phyloP scores from a whole-genome alignment of 2,888 invertebrate species.

The Machimus atricapillus region DNA sequence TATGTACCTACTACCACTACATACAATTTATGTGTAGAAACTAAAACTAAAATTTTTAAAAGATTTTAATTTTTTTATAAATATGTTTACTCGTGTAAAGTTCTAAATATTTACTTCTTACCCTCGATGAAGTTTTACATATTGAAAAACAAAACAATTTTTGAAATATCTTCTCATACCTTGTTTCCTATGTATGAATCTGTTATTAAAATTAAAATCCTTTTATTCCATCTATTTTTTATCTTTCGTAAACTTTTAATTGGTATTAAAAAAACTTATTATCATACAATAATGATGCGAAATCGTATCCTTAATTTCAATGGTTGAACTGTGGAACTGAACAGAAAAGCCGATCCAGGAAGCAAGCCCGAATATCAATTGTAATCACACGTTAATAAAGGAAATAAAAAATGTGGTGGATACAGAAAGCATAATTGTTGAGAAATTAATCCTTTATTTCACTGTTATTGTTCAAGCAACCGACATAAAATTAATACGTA shows the following conservation, averaged over 20 bases:
- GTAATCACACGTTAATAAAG: not conserved
- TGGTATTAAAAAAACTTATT: not conserved
- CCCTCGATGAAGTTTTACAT: no score
- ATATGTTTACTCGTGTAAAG: no score
- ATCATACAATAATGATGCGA: not conserved
- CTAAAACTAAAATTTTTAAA: no score
- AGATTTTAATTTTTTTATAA: no score
- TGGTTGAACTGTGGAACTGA: not conserved
- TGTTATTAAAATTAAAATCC: not conserved
- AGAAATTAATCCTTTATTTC: slow-evolving; percentile 22
- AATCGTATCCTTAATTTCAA: slow-evolving; percentile 9
- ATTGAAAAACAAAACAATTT: no score
- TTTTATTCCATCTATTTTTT: not conserved
- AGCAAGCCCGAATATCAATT: not conserved
- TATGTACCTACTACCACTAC: no score
- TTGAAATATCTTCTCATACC: no score
- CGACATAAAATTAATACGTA: slow-evolving; percentile 29
- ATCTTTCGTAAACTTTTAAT: not conserved
- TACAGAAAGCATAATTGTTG: not conserved
- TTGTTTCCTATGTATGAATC: not conserved
- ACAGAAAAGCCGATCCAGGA: not conserved
- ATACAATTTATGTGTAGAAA: no score
- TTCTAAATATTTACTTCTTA: no score
- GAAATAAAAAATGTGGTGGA: not conserved
- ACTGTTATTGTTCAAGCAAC: slow-evolving; percentile 24